phyloP scores from a whole-genome alignment of 2,888 invertebrate genomes.

The Odontocolon sp. region DNA sequence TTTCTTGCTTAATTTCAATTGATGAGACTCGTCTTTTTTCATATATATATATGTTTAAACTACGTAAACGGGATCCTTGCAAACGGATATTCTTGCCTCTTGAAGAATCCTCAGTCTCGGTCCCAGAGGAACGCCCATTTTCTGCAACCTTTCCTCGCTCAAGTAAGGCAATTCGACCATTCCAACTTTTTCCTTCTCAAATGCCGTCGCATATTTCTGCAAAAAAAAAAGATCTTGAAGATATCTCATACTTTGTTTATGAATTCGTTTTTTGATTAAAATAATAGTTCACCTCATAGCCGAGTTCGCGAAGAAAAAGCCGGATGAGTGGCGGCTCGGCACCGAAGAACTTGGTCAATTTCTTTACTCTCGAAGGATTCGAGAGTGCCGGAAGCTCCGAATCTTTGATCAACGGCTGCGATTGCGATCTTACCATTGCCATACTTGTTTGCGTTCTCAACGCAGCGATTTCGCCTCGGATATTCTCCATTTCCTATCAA shows the following conservation, averaged over 20 bases:
- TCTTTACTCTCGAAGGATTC: conserved; percentile 93
- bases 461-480: conserved; percentile 91
- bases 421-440: conserved; percentile 85
- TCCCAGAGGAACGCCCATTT: conserved; percentile 94
- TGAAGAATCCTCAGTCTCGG: conserved; percentile 93
- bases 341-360: conserved; percentile 96
- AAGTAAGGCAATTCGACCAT: conserved; percentile 95
- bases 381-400: conserved; percentile 88
- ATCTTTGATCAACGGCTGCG: conserved; percentile 83
- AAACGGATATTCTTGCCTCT: conserved; percentile 88
- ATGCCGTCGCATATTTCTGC: conserved; percentile 92
- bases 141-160: conserved; percentile 92
- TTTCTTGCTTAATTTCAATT: too few species aligned
- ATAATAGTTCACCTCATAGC: conserved; percentile 88
- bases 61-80: conserved; percentile 84
- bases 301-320: conserved; percentile 93
- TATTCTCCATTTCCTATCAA: conserved; percentile 91
- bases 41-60: conserved; percentile 71
- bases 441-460: conserved; percentile 86
- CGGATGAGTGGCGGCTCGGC: conserved; percentile 95
- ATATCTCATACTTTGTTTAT: too few species aligned
- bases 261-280: conserved; percentile 2
- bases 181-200: conserved; percentile 93
- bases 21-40: too few species aligned
- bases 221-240: not conserved